These are phyloP conservation scores for Biston stratarius DNA, from an alignment of 2,888 invertebrate genomes.

Conservation along the genomic window DNA sequence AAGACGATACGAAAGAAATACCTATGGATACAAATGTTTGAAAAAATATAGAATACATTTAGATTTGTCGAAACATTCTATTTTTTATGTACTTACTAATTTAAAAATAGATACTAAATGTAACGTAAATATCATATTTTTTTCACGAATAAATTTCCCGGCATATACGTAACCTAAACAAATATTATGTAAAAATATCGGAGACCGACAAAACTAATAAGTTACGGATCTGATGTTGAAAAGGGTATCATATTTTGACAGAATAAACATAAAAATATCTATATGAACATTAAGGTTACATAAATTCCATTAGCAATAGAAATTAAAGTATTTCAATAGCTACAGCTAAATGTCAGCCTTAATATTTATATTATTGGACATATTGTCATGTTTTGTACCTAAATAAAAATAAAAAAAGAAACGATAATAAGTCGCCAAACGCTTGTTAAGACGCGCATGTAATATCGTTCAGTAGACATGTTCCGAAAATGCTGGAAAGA, in stretches of 20 bases:
- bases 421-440: no score
- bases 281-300: neutral
- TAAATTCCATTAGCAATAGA: neutral
- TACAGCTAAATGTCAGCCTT: neutral
- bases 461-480: no score
- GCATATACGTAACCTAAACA: neutral
- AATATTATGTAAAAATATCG: conserved; percentile 34
- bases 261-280: neutral
- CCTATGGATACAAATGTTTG: no score
- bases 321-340: neutral
- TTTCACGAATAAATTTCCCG: no score
- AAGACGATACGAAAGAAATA: conserved; percentile 38
- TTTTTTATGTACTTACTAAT: conserved; percentile 3
- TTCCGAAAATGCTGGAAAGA: no score
- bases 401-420: no score
- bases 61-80: no score
- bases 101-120: conserved; percentile 7
- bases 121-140: conserved; percentile 18
- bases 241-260: conserved; percentile 17
- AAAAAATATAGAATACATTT: no score
- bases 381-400: no score
- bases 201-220: conserved; percentile 20
- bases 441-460: no score
- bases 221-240: conserved; percentile 14
- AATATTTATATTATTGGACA: no score